Evolutionary conservation across 2,797 vertebrate genomes (phyloP).

Genomic region (Dromococcyx pavoninus): DNA sequence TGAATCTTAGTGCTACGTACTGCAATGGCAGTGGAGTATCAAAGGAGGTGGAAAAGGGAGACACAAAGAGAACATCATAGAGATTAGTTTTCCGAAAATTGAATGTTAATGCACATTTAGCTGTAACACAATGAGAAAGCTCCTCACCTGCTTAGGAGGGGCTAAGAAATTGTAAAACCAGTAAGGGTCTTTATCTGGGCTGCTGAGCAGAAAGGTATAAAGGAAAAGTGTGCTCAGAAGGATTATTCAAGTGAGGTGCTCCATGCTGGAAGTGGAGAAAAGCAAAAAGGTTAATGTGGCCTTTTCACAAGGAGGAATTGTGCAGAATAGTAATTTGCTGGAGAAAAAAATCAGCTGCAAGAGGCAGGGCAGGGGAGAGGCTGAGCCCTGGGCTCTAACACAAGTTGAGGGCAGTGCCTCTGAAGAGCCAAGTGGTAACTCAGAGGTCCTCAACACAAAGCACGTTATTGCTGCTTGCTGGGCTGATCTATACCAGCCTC

Average conservation of each 20-base stretch:
- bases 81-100: background rate
- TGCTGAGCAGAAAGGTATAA: background rate
- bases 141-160: background rate
- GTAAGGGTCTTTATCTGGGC: background rate
- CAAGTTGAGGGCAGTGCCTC: background rate
- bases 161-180: background rate
- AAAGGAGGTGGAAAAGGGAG: background rate
- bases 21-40: background rate
- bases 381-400: background rate
- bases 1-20: background rate
- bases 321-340: background rate
- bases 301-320: background rate
- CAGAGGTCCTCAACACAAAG: background rate
- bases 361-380: background rate
- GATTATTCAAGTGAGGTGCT: background rate
- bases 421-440: background rate
- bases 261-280: background rate
- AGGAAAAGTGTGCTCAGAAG: background rate
- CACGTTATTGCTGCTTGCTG: background rate
- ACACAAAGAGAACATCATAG: background rate
- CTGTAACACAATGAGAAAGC: background rate
- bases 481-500: background rate
- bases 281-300: background rate
- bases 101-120: background rate
- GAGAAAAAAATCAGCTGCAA: background rate